A percentile compares a stretch with the other conserved stretches of the same genome.
phyloP scores from a whole-genome alignment of 1,140 invertebrate genomes.

The Gonioctena quinquepunctata region DNA sequence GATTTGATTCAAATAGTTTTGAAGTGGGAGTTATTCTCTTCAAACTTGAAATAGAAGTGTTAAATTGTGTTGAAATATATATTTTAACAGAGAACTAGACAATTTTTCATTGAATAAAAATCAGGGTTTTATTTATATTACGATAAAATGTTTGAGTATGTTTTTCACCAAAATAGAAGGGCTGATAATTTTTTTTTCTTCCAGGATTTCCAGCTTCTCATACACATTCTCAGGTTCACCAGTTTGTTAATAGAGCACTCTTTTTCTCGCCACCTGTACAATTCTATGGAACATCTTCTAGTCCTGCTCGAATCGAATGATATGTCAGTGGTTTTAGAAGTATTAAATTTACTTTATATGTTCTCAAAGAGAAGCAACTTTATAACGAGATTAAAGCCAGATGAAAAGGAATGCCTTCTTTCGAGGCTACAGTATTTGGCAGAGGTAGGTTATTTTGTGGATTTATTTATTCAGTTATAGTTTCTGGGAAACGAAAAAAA shows the following conservation, averaged over 20 bases:
- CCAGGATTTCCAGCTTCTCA: conserved; percentile 75
- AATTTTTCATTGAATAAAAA: no score
- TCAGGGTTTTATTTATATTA: no score
- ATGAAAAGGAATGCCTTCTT: conserved; percentile 75
- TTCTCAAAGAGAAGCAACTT: conserved; percentile 93
- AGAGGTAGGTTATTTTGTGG: conserved; percentile 63
- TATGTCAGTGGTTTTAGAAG: conserved; percentile 85
- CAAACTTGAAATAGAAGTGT: no score
- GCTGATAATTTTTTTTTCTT: no score
- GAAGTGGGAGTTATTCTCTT: no score
- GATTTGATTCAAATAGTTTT: no score
- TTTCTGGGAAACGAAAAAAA: no score
- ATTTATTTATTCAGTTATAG: background rate
- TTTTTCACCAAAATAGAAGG: no score
- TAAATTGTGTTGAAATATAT: no score
- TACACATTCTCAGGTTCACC: conserved; percentile 83
- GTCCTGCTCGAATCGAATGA: conserved; percentile 82
- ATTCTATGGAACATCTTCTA: conserved; percentile 88
- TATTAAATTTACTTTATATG: conserved; percentile 87
- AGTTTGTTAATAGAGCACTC: conserved; percentile 88
- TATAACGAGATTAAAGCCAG: conserved; percentile 76
- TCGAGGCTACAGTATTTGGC: conserved; percentile 80
- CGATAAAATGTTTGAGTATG: no score
- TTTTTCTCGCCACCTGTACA: conserved; percentile 88
- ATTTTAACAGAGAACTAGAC: no score